Evolutionary conservation across 2,797 vertebrate species (phyloP).

Genomic region (Sorex maritimensis): DNA sequence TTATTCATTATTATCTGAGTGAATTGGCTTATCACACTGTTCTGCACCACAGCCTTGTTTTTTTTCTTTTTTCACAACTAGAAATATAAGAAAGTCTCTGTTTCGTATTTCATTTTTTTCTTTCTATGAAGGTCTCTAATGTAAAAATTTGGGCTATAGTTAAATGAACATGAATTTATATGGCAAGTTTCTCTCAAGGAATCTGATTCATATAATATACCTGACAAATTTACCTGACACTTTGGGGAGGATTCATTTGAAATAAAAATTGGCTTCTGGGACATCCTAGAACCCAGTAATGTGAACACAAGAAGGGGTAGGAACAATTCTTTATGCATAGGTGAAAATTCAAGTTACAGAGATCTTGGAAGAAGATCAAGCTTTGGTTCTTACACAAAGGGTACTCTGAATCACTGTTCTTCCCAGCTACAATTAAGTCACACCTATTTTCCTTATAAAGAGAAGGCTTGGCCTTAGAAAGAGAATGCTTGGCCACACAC

Average conservation of each 20-base stretch:
- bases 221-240: background rate
- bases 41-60: background rate
- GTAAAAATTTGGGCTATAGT: background rate
- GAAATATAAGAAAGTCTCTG: background rate
- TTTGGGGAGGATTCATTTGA: background rate
- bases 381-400: background rate
- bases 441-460: constrained; percentile 4
- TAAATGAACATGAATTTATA: background rate
- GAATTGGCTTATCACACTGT: background rate
- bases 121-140: background rate
- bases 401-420: constrained; percentile 67
- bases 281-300: background rate
- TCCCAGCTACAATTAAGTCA: constrained; percentile 70
- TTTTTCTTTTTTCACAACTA: background rate
- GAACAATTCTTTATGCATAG: background rate
- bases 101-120: background rate
- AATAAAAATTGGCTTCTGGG: background rate
- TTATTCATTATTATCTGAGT: background rate
- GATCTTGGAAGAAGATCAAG: background rate
- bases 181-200: background rate
- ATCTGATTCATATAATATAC: background rate
- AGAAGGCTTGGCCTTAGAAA: constrained; percentile 16
- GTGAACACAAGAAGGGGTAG: background rate
- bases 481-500: constrained; percentile 44
- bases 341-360: background rate